A percentile compares a stretch with the other conserved stretches of the same genome.
phyloP scores from a whole-genome alignment of 2,797 vertebrate genomes.

The Periophthalmus magnuspinnatus region DNA sequence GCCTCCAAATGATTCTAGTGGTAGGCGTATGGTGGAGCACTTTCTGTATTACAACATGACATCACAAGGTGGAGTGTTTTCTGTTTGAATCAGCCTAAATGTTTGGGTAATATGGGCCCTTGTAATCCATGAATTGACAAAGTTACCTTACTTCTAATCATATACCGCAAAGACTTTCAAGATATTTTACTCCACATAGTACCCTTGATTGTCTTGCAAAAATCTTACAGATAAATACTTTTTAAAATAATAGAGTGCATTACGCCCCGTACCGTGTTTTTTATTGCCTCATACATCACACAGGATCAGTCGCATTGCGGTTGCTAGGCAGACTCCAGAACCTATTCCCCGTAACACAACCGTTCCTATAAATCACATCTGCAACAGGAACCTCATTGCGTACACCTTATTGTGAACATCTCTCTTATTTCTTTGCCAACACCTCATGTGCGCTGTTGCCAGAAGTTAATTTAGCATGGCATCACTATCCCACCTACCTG shows the following conservation, averaged over 20 bases:
- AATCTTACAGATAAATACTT: background rate
- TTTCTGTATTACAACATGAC: too few species aligned
- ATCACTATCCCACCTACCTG: slow-evolving; percentile 42
- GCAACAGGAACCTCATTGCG: slow-evolving; percentile 7
- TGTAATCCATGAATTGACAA: too few species aligned
- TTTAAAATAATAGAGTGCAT: background rate
- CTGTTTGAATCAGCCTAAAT: too few species aligned
- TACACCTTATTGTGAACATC: slow-evolving; percentile 23
- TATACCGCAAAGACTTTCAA: background rate
- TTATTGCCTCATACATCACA: slow-evolving; percentile 18
- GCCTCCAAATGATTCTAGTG: too few species aligned
- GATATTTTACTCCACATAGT: background rate
- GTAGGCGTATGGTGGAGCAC: too few species aligned
- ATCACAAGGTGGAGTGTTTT: too few species aligned
- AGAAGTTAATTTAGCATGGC: slow-evolving; percentile 53
- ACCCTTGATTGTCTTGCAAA: too few species aligned
- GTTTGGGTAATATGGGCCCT: too few species aligned
- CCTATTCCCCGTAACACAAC: slow-evolving; percentile 12
- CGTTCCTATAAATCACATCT: slow-evolving; percentile 31
- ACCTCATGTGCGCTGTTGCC: slow-evolving; percentile 14
- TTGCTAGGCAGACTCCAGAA: slow-evolving; percentile 24
- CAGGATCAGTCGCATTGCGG: background rate
- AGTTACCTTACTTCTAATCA: too few species aligned
- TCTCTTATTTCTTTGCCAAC: slow-evolving; percentile 34
- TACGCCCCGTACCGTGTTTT: background rate